Evolutionary conservation across 2,888 invertebrate genomes (phyloP).

Genomic region (Asteroscopus sphinx): DNA sequence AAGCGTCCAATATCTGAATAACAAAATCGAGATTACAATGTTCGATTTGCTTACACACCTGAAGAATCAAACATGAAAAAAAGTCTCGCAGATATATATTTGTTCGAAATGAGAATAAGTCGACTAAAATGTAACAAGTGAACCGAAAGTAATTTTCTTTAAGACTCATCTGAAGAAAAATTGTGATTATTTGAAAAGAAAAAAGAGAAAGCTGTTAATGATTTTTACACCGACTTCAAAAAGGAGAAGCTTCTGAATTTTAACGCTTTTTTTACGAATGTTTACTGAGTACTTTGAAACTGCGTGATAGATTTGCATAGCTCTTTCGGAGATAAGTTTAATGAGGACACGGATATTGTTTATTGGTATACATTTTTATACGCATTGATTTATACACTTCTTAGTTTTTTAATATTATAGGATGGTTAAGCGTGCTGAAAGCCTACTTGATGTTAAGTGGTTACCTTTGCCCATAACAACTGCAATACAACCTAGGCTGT

Average conservation of each 20-base stretch:
- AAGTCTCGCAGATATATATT: conserved; percentile 49
- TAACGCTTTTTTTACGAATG: conserved; percentile 45
- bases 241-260: conserved; percentile 35
- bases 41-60: conserved; percentile 44
- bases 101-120: conserved; percentile 63
- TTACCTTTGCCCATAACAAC: too few relatives aligned
- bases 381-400: too few relatives aligned
- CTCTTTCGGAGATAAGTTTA: conserved; percentile 27
- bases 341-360: conserved; percentile 7
- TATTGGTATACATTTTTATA: not conserved
- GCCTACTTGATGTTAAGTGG: too few relatives aligned
- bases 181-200: conserved; percentile 72
- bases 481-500: too few relatives aligned
- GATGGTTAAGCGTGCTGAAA: too few relatives aligned
- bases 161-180: conserved; percentile 69
- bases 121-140: conserved; percentile 65
- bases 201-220: conserved; percentile 74
- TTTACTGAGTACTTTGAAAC: conserved; percentile 51
- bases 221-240: conserved; percentile 63
- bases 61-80: conserved; percentile 50
- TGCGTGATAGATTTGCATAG: conserved; percentile 34
- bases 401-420: too few relatives aligned
- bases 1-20: conserved; percentile 22
- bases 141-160: conserved; percentile 73
- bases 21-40: conserved; percentile 35